A percentile compares a stretch with the other conserved stretches of the same genome.
Conservation (phyloP, 2,888 invertebrate genomes). For the Orthosia cruda region DNA sequence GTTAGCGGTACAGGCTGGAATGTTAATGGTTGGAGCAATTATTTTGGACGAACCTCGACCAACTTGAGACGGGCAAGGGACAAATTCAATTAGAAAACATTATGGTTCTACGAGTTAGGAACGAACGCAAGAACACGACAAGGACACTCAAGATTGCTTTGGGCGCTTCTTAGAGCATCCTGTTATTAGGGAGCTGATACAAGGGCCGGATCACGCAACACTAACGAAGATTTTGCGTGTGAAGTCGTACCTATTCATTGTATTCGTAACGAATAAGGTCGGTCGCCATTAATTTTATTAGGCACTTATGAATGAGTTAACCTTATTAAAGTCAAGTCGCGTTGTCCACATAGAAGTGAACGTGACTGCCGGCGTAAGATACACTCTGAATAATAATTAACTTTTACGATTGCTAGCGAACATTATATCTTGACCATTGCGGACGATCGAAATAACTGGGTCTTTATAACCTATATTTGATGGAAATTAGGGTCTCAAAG, state of each 20-base stretch:
- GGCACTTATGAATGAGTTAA: slow-evolving; percentile 80
- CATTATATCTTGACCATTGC: slow-evolving; percentile 70
- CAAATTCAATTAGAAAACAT: slow-evolving; percentile 75
- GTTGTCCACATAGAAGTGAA: slow-evolving; percentile 76
- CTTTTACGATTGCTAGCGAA: slow-evolving; percentile 75
- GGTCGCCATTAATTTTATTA: slow-evolving; percentile 69
- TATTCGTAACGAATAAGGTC: slow-evolving; percentile 61
- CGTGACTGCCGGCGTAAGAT: slow-evolving; percentile 81
- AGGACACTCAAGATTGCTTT: slow-evolving; percentile 57
- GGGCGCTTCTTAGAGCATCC: slow-evolving; percentile 49
- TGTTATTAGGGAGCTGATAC: slow-evolving; percentile 52
- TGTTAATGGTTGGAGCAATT: slow-evolving; percentile 86
- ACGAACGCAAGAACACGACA: slow-evolving; percentile 64
- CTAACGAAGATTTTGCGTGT: slow-evolving; percentile 69
- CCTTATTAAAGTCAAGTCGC: slow-evolving; percentile 79
- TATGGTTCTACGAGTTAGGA: slow-evolving; percentile 43
- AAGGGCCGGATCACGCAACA: slow-evolving; percentile 68
- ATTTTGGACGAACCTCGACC: slow-evolving; percentile 77
- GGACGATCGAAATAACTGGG: slow-evolving; percentile 60
- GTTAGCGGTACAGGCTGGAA: slow-evolving; percentile 79
- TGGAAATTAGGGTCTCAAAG: slow-evolving; percentile 23
- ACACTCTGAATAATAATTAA: slow-evolving; percentile 82
- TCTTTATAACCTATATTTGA: slow-evolving; percentile 54
- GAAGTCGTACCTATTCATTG: slow-evolving; percentile 57
- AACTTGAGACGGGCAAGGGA: slow-evolving; percentile 76